These are phyloP conservation scores for Neostethus bicornis DNA, from an alignment of 2,797 vertebrate species.

Conservation along the genomic window DNA sequence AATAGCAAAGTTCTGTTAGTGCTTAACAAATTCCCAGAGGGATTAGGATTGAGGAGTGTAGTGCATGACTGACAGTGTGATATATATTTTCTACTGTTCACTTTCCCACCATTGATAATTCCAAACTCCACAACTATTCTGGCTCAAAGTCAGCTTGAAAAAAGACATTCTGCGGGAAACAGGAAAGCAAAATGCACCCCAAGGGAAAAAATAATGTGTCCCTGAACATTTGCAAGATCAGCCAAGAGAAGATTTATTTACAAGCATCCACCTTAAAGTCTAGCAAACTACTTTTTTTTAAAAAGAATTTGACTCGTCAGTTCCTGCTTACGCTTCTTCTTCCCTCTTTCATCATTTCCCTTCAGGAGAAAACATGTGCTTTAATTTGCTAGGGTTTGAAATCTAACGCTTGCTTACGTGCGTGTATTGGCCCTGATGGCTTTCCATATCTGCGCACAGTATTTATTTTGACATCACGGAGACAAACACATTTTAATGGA, in stretches of 20 bases:
- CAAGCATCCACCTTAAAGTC: background rate
- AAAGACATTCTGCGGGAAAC: constrained; percentile 19
- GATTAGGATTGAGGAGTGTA: background rate
- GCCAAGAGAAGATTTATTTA: constrained; percentile 14
- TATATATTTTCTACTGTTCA: constrained; percentile 3
- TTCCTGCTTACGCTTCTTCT: constrained; percentile 37
- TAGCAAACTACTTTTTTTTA: background rate
- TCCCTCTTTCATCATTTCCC: too few species aligned
- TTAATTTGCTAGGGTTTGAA: too few species aligned
- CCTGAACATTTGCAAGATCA: constrained; percentile 14
- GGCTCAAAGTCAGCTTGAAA: constrained; percentile 11
- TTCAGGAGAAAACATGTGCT: too few species aligned
- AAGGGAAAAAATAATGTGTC: constrained; percentile 26
- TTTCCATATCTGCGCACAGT: too few species aligned
- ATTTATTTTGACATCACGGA: constrained; percentile 35
- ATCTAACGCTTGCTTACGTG: too few species aligned
- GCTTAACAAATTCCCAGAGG: background rate
- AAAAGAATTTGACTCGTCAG: constrained; percentile 27
- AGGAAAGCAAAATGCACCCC: constrained; percentile 25
- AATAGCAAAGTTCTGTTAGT: background rate
- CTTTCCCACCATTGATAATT: constrained; percentile 34
- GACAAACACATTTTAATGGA: too few species aligned
- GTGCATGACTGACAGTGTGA: constrained; percentile 1
- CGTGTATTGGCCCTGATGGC: too few species aligned
- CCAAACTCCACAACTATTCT: constrained; percentile 15